These are phyloP conservation scores for Elaphurus davidianus DNA, from an alignment of 2,113 vertebrate genomes.

Conservation along the genomic window DNA sequence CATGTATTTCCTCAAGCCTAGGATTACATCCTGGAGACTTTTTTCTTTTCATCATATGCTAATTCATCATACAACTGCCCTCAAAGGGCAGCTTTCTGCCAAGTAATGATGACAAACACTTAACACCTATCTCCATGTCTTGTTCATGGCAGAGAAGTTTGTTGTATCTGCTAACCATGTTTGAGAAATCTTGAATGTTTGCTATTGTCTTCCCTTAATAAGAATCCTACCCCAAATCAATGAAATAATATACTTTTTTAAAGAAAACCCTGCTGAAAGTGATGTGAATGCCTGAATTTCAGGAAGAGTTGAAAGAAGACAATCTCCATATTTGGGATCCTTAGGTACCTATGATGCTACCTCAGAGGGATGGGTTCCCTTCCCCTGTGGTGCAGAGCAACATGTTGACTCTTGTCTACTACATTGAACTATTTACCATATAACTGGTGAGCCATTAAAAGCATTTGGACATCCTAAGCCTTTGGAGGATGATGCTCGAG, in stretches of 20 bases:
- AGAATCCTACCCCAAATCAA: not conserved
- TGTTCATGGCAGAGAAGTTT: not conserved
- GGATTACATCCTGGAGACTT: not conserved
- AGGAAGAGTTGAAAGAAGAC: not conserved
- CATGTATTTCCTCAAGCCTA: not conserved
- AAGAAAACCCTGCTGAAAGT: not conserved
- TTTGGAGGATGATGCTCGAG: not conserved
- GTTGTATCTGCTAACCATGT: not conserved
- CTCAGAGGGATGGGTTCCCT: rapidly evolving
- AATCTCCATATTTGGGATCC: not conserved
- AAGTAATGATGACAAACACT: not conserved
- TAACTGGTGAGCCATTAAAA: not conserved
- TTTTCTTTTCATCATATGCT: not conserved
- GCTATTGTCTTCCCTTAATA: not conserved
- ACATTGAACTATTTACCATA: not conserved
- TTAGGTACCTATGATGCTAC: not conserved
- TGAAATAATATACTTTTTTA: not conserved
- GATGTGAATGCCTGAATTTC: not conserved
- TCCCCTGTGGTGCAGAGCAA: rapidly evolving
- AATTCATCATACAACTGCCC: not conserved
- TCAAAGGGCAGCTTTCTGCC: not conserved
- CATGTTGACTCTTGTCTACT: not conserved
- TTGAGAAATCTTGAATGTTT: not conserved
- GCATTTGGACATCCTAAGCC: rapidly evolving
- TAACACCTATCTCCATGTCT: not conserved